Evolutionary conservation across 2,888 invertebrate species (phyloP), one percentile per base, ranked within the genome.

Genomic region (Drosophila niveifrons): DNA sequence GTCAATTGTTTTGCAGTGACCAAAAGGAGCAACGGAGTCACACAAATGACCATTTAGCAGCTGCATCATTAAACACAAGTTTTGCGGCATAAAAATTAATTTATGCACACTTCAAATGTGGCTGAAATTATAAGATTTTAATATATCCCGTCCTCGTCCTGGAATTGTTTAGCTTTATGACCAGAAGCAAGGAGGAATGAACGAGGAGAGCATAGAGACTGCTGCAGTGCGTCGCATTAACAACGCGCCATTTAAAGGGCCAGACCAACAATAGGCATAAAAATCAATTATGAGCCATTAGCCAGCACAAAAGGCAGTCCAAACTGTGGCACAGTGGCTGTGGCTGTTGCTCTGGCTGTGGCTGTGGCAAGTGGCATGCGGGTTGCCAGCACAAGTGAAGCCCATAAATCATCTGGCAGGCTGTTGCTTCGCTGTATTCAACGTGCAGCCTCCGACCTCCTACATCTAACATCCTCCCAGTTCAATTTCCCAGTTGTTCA

Each of bases 251-350:
- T 83, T 88, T 88, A 71, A 85, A 72, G 56, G 72, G 52, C 44
- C 82, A 51, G 53, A 63, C 73, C 73, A 78, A 75, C 88, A 78
- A 82, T 88, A 82, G 88, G 84, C 84, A 85, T 88, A 88, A 86
- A 86, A 85, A 85, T 85, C 88, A 85, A 88, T 85, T 85, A 85
- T 88, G 86, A 86, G 72, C 88, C 84, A 85, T 86, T 88, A 84
- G 86, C 57, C 74, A 53, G 63, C 77, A 79, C 76, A 73, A 82
- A 66, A 61, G 65, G 64, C 58, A 52, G n/a, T 36, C 43, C 63
- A 70, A 58, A 51, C 52, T n/a, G 63, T 23, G 46, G 47, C 48
- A 55, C 6, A 44, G 44, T 43, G 23, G 9, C 29, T n/a, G 50
- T 41, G 31, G 15, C 52, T 36, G 61, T 9, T 9, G 17, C 41